Evolutionary conservation across 1,140 invertebrate genomes (phyloP), one percentile per base, ranked within the genome.

Genomic region (Penaeus vannamei): DNA sequence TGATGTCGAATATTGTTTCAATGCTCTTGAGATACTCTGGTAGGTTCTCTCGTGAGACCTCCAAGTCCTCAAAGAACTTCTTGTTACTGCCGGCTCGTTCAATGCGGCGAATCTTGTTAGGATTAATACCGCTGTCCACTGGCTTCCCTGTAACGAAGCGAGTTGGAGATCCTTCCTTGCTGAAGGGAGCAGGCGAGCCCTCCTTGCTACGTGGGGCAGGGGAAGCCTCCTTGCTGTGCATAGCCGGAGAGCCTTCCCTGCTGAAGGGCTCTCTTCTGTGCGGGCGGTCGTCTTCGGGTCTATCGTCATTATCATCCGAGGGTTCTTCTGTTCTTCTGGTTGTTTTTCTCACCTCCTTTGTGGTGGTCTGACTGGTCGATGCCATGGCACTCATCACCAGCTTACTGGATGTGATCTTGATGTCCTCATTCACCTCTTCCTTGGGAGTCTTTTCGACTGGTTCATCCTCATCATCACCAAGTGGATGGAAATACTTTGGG

Each of bases 21-120:
- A 90, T 87, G 64, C 32, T 64, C 14, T 84, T 26, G 46, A 91
- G 69, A 53, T 91, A 90, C 1, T 84, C 22, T 14, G 91, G 91
- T 36, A 91, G 84, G 32, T 80, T 85, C 20, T 77, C 84, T 3
- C 36, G 42, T n/a, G 84, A 64, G 19, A 89, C 89, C 42, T 90
- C 91, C n/a, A 91, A 76, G 76, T 91, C 89, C 60, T 91, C 91
- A 4, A 90, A 85, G 3, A 91, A 59, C 66, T 91, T 91, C 60
- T 90, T 90, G 72, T 85, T 87, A 61, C 91, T 91, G 42, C 76
- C 72, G 5, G 86, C 82, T n/a, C 91, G 53, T 79, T 91, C 91
- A 19, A 91, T 77, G 53, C 90, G 86, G n/a, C 87, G 77, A 36
- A 91, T 59, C 66, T 91, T 91, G 69, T 69, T 86, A 4, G 84